Evolutionary conservation across 2,888 invertebrate species (phyloP).

Genomic region (Ferrisia virgata): DNA sequence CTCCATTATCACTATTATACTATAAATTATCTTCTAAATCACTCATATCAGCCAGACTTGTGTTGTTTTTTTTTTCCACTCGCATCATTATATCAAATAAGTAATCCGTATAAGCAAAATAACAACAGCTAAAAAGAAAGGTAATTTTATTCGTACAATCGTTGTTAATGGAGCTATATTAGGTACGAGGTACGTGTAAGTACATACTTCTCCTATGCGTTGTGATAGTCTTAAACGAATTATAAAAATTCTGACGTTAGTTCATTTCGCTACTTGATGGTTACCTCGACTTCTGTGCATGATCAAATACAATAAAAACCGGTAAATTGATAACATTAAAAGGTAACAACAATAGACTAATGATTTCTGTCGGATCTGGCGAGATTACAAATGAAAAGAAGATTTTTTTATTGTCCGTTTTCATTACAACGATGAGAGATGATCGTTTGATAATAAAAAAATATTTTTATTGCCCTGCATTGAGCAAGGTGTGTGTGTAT

Average conservation of each 20-base stretch:
- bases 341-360: not conserved
- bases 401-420: not conserved
- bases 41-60: no score
- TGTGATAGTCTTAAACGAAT: not conserved
- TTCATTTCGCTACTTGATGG: not conserved
- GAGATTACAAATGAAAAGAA: not conserved
- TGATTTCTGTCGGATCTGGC: not conserved
- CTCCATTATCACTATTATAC: no score
- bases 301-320: conserved; percentile 3
- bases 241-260: not conserved
- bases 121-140: not conserved
- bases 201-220: no score
- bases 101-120: no score
- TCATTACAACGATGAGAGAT: not conserved
- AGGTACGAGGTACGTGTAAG: not conserved
- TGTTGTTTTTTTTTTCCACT: no score
- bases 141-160: not conserved
- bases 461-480: not conserved
- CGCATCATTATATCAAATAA: no score
- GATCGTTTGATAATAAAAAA: not conserved
- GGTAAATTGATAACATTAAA: conserved; percentile 1
- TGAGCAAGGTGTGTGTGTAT: not conserved
- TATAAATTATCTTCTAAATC: no score
- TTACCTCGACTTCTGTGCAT: not conserved
- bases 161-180: not conserved